phyloP scores from a whole-genome alignment of 2,113 vertebrate genomes.

The Burhinus oedicnemus region DNA sequence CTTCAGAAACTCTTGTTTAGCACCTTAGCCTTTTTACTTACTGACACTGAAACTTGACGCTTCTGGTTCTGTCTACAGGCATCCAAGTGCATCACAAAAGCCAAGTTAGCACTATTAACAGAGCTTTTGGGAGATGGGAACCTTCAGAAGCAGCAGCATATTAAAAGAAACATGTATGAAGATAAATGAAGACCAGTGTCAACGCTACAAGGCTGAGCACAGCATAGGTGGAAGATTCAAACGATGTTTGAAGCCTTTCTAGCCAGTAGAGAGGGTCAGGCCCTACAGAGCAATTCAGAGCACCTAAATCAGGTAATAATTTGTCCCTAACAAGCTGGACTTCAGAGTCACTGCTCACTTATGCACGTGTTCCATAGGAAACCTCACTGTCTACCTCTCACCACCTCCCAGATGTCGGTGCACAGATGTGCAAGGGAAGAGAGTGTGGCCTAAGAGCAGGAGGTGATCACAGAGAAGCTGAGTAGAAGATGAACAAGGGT shows the following conservation, averaged over 20 bases:
- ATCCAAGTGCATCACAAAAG: neutral
- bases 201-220: neutral
- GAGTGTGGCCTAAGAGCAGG: neutral
- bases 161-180: neutral
- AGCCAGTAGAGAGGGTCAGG: neutral
- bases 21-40: neutral
- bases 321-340: neutral
- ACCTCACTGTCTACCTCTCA: neutral
- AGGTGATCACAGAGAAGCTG: neutral
- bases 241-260: rapidly evolving
- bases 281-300: neutral
- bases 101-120: neutral
- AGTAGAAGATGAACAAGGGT: neutral
- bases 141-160: neutral
- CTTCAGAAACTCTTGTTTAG: neutral
- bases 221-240: neutral
- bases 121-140: neutral
- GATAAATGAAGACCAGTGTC: neutral
- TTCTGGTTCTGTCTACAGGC: neutral
- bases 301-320: neutral
- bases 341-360: neutral
- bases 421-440: neutral
- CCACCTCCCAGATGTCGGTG: too few relatives aligned
- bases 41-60: neutral
- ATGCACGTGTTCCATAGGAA: neutral